These are phyloP conservation scores for Tiliqua scincoides DNA, from an alignment of 2,113 vertebrate genomes.

Conservation along the genomic window DNA sequence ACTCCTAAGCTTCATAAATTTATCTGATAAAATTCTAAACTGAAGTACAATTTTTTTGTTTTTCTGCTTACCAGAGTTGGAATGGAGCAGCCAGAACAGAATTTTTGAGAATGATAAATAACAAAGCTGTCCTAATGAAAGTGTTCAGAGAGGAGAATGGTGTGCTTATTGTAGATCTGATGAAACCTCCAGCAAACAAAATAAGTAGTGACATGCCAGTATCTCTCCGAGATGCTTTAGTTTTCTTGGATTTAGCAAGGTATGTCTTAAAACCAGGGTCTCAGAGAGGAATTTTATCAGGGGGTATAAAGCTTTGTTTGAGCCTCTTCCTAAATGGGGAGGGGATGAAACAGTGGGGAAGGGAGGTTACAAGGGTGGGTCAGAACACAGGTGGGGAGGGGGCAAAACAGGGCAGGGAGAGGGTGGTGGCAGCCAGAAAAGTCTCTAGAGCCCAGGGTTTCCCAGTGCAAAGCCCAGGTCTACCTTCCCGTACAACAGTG, in stretches of 20 bases:
- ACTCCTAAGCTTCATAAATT: neutral
- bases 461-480: no score
- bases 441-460: no score
- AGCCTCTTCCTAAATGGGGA: no score
- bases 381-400: no score
- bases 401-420: no score
- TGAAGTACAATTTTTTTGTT: slow-evolving; percentile 29
- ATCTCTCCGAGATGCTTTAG: slow-evolving; percentile 88
- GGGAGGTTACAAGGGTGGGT: no score
- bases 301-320: no score
- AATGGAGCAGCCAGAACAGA: slow-evolving; percentile 73
- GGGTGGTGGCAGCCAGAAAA: no score
- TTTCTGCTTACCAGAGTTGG: slow-evolving; percentile 78
- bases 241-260: slow-evolving; percentile 91
- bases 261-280: no score
- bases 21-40: neutral
- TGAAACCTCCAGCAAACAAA: slow-evolving; percentile 80
- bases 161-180: slow-evolving; percentile 89
- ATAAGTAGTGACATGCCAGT: slow-evolving; percentile 74
- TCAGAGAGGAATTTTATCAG: no score
- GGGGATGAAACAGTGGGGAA: no score
- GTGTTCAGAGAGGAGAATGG: slow-evolving; percentile 81
- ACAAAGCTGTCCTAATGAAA: slow-evolving; percentile 83
- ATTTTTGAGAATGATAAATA: slow-evolving; percentile 82
- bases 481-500: no score